phyloP scores from a whole-genome alignment of 2,888 invertebrate genomes.

The Blastobasis adustella region DNA sequence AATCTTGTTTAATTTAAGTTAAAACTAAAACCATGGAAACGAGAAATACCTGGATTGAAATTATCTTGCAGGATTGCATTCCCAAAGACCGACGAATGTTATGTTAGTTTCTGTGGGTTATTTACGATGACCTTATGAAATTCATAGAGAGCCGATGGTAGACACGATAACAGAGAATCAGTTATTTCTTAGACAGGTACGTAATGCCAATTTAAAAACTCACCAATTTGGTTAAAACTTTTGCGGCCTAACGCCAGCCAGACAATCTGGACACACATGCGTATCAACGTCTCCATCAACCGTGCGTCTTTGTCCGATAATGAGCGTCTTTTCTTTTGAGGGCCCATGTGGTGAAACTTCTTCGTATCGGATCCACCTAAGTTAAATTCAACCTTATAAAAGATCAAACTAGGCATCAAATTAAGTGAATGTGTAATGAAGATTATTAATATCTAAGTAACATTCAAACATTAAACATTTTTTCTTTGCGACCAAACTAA shows the following conservation, averaged over 20 bases:
- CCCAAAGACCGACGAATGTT: no score
- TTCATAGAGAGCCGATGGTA: no score
- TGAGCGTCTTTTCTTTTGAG: conserved; percentile 70
- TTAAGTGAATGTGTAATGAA: not conserved
- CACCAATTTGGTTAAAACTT: conserved; percentile 76
- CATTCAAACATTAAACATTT: not conserved
- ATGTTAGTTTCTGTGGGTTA: no score
- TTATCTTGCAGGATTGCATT: no score
- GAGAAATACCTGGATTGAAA: no score
- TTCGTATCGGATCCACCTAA: conserved; percentile 63
- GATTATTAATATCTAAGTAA: not conserved
- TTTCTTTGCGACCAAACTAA: no score
- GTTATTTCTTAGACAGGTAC: no score
- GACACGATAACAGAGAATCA: no score
- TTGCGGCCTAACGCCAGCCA: conserved; percentile 78
- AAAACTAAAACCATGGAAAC: no score
- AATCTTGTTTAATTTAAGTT: no score
- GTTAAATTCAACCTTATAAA: not conserved
- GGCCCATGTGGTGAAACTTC: conserved; percentile 77
- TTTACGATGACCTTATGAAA: no score
- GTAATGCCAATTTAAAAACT: not conserved
- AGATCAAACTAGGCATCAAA: not conserved
- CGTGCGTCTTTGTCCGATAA: conserved; percentile 78
- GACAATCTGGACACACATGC: conserved; percentile 75
- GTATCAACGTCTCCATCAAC: conserved; percentile 74